Conservation (phyloP, 37 sponge, comb jelly and placozoan species). For the Aplysina aerophoba region DNA sequence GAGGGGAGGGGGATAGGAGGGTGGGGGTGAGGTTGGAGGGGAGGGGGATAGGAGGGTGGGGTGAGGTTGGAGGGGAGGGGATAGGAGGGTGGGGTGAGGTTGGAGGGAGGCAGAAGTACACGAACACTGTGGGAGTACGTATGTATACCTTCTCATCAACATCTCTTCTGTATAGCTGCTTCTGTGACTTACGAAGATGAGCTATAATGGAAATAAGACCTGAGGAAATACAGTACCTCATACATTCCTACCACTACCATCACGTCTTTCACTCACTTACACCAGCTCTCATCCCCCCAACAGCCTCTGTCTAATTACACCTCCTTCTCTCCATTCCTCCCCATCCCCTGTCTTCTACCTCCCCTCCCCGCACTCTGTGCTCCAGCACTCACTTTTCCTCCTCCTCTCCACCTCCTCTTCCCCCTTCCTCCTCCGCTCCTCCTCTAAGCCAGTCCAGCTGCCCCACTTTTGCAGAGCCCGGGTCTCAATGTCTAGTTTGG, state of each 20-base stretch:
- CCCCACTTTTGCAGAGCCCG: constrained; percentile 94
- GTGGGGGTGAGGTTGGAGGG: no score
- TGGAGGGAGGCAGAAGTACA: no score
- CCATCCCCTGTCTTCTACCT: no score
- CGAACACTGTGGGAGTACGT: no score
- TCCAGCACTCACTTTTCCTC: constrained; percentile 54
- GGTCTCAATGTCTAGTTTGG: constrained; percentile 86
- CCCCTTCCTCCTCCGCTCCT: constrained; percentile 52
- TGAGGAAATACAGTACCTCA: constrained; percentile 1
- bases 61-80: no score
- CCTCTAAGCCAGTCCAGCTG: constrained; percentile 71
- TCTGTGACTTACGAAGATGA: constrained; percentile 74
- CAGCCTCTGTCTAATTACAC: no score
- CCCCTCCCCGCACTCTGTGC: background rate
- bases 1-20: no score
- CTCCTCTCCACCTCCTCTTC: constrained; percentile 76
- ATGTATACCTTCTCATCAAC: constrained; percentile 57
- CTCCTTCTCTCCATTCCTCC: no score
- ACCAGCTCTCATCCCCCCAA: no score
- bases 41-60: no score
- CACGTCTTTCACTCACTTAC: no score
- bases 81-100: no score
- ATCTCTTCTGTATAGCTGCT: constrained; percentile 52
- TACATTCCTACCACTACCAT: background rate
- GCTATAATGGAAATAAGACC: constrained; percentile 79